Percentiles rank a stretch among this genome's conserved stretches.
phyloP scores from a whole-genome alignment of 2,797 vertebrate species.

The Pogonophryne albipinna region DNA sequence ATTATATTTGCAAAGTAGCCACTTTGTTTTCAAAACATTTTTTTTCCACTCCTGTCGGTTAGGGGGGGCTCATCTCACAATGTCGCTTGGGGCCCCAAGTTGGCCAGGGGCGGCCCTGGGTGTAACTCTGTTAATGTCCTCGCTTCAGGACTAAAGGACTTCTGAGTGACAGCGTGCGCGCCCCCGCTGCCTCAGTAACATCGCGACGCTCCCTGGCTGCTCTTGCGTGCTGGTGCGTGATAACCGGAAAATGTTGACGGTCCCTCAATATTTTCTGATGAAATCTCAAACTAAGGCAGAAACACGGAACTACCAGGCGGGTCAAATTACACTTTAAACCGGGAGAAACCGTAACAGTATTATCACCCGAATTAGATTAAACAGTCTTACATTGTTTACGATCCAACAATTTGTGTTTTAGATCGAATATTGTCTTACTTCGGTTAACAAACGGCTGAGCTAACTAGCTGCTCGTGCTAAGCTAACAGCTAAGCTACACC shows the following conservation, averaged over 20 bases:
- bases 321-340: background rate
- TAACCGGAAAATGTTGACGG: conserved; percentile 31
- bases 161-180: no score
- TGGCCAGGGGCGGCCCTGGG: no score
- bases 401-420: accelerated
- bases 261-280: conserved; percentile 85
- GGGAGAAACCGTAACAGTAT: background rate
- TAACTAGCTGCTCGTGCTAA: conserved; percentile 29
- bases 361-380: accelerated
- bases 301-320: conserved; percentile 23
- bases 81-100: no score
- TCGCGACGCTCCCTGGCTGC: conserved; percentile 63
- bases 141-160: no score
- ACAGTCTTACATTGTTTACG: accelerated
- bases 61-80: no score
- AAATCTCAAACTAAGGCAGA: conserved; percentile 68
- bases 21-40: no score
- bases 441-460: conserved; percentile 10
- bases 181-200: conserved; percentile 8
- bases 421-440: background rate
- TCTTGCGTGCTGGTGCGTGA: background rate
- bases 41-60: no score
- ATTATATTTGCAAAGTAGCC: no score
- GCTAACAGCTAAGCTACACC: conserved; percentile 44
- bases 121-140: no score